Evolutionary conservation across 2,113 vertebrate species (phyloP).

Genomic region (Vicugna pacos): DNA sequence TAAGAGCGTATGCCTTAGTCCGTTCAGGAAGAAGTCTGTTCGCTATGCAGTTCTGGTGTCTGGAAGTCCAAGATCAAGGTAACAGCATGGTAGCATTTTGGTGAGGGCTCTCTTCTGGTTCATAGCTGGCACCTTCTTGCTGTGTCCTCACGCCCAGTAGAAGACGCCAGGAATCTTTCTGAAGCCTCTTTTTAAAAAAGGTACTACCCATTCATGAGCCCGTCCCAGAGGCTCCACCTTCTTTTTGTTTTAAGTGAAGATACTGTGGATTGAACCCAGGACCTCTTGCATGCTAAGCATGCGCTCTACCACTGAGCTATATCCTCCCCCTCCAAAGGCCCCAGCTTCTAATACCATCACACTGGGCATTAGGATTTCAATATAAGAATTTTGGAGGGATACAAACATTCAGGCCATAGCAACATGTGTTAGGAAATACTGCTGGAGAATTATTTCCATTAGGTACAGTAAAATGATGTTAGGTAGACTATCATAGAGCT

Average conservation of each 20-base stretch:
- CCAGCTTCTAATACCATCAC: not conserved
- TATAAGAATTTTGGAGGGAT: not conserved
- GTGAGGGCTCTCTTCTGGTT: not conserved
- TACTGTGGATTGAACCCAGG: too few relatives aligned
- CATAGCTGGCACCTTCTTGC: not conserved
- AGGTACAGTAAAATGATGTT: not conserved
- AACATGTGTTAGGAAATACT: not conserved
- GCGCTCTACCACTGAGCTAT: too few relatives aligned
- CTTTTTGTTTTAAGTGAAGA: too few relatives aligned
- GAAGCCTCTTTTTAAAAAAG: not conserved
- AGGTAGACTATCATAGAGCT: not conserved
- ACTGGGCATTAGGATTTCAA: not conserved
- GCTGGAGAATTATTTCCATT: conserved; percentile 18
- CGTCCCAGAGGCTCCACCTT: not conserved
- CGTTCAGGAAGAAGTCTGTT: not conserved
- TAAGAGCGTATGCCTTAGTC: not conserved
- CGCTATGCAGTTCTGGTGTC: not conserved
- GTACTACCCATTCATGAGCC: not conserved
- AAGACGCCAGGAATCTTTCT: not conserved
- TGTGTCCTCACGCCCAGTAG: not conserved
- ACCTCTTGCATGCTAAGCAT: too few relatives aligned
- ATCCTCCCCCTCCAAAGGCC: not conserved
- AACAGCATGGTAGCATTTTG: not conserved
- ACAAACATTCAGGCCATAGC: not conserved
- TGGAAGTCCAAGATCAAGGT: not conserved